Evolutionary conservation across 2,113 vertebrate species (phyloP).

Genomic region (Scomber japonicus): DNA sequence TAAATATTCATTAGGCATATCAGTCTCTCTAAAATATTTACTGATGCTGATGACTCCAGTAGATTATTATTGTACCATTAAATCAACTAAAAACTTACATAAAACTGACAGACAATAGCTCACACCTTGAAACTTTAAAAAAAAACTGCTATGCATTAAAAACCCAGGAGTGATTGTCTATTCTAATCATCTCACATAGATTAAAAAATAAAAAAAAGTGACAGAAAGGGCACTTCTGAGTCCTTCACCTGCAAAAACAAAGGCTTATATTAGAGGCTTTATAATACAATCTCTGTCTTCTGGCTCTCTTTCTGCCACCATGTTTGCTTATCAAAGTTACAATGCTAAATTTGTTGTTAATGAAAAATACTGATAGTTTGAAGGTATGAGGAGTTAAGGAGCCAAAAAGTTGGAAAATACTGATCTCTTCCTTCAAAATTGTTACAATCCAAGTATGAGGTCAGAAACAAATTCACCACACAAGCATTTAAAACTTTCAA

Average conservation of each 20-base stretch:
- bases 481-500: constrained; percentile 6
- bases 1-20: neutral
- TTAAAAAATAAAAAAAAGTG: neutral
- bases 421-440: neutral
- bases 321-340: neutral
- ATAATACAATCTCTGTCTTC: neutral
- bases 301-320: neutral
- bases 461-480: neutral
- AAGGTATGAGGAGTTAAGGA: neutral
- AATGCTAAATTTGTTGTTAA: too few species aligned
- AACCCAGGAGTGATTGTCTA: too few species aligned
- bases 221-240: neutral
- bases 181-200: neutral
- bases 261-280: neutral
- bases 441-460: neutral
- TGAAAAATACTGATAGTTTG: neutral
- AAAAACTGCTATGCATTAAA: too few species aligned
- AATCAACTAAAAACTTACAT: neutral
- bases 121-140: neutral
- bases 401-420: neutral
- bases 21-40: neutral
- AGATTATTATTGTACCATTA: constrained; percentile 9
- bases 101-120: too few species aligned
- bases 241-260: neutral
- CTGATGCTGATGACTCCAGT: neutral